These are phyloP conservation scores for Hylaeus anthracinus DNA, from an alignment of 1,140 invertebrate species.

Conservation along the genomic window DNA sequence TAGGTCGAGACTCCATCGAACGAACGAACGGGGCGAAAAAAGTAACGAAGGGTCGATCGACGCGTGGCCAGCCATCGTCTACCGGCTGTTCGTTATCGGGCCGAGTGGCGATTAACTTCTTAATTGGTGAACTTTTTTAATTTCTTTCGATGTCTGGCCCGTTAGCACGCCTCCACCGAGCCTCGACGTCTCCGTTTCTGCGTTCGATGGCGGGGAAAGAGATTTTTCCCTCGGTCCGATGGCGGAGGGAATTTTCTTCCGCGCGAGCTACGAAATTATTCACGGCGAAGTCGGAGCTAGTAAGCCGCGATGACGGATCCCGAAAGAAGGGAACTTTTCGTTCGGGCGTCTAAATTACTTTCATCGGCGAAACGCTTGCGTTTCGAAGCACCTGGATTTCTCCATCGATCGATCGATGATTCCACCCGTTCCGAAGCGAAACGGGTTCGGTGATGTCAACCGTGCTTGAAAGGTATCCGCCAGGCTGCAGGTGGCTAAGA, in stretches of 20 bases:
- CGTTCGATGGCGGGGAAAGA: background rate
- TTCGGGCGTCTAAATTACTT: background rate
- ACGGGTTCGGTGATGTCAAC: no score
- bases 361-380: background rate
- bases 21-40: conserved; percentile 37
- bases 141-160: conserved; percentile 44
- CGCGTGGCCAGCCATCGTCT: conserved; percentile 38
- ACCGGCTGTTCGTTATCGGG: conserved; percentile 58
- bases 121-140: conserved; percentile 60
- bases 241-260: background rate
- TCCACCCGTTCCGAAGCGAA: no score
- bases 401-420: background rate
- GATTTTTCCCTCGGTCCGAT: background rate
- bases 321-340: background rate
- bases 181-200: no score
- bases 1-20: conserved; percentile 58
- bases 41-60: conserved; percentile 47
- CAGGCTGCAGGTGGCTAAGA: no score
- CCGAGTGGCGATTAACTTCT: conserved; percentile 59
- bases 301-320: conserved; percentile 17
- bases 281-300: conserved; percentile 8
- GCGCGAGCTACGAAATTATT: conserved; percentile 29
- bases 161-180: background rate
- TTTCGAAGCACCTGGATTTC: background rate
- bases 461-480: no score